Evolutionary conservation across 2,888 invertebrate species (phyloP).

Genomic region (Drosophila anceps): DNA sequence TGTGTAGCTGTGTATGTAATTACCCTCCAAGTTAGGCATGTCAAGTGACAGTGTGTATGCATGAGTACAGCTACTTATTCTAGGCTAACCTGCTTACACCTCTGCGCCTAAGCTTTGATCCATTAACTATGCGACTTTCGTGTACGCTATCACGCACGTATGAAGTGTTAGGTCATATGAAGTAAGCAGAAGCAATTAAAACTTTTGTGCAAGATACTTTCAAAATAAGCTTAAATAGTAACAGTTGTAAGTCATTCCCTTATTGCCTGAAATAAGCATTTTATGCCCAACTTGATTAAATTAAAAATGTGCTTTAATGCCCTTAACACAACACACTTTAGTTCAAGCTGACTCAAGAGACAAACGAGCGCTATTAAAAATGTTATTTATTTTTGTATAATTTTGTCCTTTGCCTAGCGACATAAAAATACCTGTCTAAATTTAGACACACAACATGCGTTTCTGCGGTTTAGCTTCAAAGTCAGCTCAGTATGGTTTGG

Average conservation of each 20-base stretch:
- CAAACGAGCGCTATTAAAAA: conserved; percentile 6
- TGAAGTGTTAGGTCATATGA: no score
- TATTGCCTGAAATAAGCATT: neutral
- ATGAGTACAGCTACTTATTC: conserved; percentile 36
- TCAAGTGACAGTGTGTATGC: conserved; percentile 56
- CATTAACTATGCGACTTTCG: conserved; percentile 9
- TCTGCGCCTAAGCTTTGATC: conserved; percentile 1
- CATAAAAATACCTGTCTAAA: conserved; percentile 42
- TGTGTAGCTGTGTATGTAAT: conserved; percentile 41
- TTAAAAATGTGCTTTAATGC: neutral
- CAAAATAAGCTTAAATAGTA: neutral
- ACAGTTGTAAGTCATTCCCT: neutral
- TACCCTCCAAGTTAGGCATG: conserved; percentile 33
- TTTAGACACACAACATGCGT: conserved; percentile 34
- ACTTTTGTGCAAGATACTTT: neutral
- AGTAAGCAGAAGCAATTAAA: neutral
- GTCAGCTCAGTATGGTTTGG: neutral
- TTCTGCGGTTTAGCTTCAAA: conserved; percentile 13
- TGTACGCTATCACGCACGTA: neutral
- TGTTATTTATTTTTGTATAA: neutral
- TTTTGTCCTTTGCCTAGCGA: conserved; percentile 9
- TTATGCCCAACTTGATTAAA: neutral
- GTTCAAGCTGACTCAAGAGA: conserved; percentile 6
- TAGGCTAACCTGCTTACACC: conserved; percentile 28
- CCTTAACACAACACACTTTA: no score